These are phyloP conservation scores for Sipha maydis DNA, from an alignment of 2,888 invertebrate species.

Conservation along the genomic window DNA sequence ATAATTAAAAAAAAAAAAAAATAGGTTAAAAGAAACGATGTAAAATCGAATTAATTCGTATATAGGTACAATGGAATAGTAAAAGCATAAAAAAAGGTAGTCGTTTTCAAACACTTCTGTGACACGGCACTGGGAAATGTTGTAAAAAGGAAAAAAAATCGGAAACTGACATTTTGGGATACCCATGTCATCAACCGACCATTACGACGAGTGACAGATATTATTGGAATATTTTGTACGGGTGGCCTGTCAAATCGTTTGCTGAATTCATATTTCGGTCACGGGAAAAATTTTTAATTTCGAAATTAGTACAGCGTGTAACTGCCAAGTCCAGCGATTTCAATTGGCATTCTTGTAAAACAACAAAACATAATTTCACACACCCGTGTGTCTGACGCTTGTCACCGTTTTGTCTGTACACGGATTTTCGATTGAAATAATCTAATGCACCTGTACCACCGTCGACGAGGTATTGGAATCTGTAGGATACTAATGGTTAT, in stretches of 20 bases:
- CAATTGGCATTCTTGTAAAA: too few species aligned
- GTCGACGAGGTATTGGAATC: too few species aligned
- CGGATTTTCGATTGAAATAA: too few species aligned
- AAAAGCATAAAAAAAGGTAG: neutral
- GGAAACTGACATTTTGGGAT: neutral
- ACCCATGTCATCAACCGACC: neutral
- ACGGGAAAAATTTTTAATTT: neutral
- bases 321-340: too few species aligned
- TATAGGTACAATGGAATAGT: neutral
- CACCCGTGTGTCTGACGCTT: too few species aligned
- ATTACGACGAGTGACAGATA: neutral
- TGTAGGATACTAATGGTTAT: too few species aligned
- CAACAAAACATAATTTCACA: too few species aligned
- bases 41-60: neutral
- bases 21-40: neutral
- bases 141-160: neutral
- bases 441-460: too few species aligned
- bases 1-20: neutral
- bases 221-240: neutral
- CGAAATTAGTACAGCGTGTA: neutral
- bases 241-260: neutral
- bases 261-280: too few species aligned
- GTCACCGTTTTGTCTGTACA: too few species aligned
- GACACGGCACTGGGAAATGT: neutral
- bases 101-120: neutral